Base-by-base conservation (phyloP, 2,797 vertebrate genomes). In the Urophycis tenuis region DNA sequence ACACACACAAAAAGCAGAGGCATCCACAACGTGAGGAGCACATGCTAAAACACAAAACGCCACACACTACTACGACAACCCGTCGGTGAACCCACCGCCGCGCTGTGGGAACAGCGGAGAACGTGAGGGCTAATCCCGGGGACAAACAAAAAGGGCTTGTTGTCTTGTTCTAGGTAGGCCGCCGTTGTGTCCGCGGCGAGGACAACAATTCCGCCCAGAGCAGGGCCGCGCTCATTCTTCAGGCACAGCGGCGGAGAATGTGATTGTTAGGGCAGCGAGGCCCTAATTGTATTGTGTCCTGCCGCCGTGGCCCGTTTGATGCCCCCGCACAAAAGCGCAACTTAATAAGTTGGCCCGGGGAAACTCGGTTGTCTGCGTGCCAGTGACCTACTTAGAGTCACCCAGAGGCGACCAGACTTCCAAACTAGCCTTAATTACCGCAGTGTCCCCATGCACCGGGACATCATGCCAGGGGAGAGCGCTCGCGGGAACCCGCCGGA, bases 351-450 rank as follows among this genome's bases (percentile, higher is more conserved):
- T 83, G n/a, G 81, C 83, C 79, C 74, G 78, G 77, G 45, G 45
- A 49, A 78, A 85, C 83, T 85, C 78, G 77, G 82, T 82, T 82
- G 60, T 29, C 60, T 67, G 60, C 90, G 90, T 90, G 89, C 91
- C 90, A 91, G 88, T 92, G 91, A 92, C 91, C 91, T 91, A 92
- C 85, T 91, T 92, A 83, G 81, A 87, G 78, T 76, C 83, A 87
- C 88, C 88, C 84, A 86, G 90, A 86, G 89, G 90, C 89, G 9
- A 79, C 84, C 82, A 86, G 91, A 81, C 87, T 89, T 84, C 88
- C 85, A 87, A 90, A 90, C 90, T 83, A 86, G 88, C 87, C 89
- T 89, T 91, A 91, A 91, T 92, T 90, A 92, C 86, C 85, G 83
- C 86, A 79, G 73, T 69, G 86, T 87, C 83, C 86, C 81, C 86